Evolutionary conservation across 2,888 invertebrate genomes (phyloP), one percentile per base, ranked within the genome.

Genomic region (Zygogramma bicolorata): DNA sequence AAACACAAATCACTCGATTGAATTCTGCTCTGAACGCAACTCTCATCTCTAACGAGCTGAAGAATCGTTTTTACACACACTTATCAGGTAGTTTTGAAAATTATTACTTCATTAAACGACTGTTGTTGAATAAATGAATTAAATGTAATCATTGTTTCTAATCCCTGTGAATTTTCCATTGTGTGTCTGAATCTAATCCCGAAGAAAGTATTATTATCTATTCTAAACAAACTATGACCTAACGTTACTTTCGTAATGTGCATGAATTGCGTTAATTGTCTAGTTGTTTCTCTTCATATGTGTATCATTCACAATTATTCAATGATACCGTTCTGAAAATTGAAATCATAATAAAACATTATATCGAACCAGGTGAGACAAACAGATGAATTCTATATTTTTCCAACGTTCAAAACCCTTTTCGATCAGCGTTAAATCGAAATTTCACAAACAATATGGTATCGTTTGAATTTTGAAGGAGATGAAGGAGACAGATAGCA

Each of bases 161-260:
- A 27, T 62, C 62, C 63, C 29, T 31, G 63, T n/a, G 63, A 63
- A 63, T 27, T 42, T 46, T 63, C 18, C 29, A 63, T 63, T 63
- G 42, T 46, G 25, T n/a, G 42, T 40, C n/a, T n/a, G 29, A 40
- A 61, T 40, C n/a, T n/a, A 46, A 40, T 15, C 13, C 8, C 29
- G 46, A 63, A 63, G 63, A 63, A 63, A 63, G 63, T 63, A 63
- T 46, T 62, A 22, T 62, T 34, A 18, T 40, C 22, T 25, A 62
- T 42, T 42, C 42, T 38, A 20, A 63, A 46, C 46, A 42, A 29
- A 18, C 31, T 31, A 63, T 61, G 27, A 61, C 38, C 22, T 34
- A 34, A 60, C 34, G 1, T 61, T 7, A 61, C 38, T 31, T 22
- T 61, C 22, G 22, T 22, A 61, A 34, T 25, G 25, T 53, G 13